Percentiles rank a stretch among this genome's conserved stretches.
Evolutionary conservation across 2,888 invertebrate genomes (phyloP).

Genomic region (Trimorus sp.): DNA sequence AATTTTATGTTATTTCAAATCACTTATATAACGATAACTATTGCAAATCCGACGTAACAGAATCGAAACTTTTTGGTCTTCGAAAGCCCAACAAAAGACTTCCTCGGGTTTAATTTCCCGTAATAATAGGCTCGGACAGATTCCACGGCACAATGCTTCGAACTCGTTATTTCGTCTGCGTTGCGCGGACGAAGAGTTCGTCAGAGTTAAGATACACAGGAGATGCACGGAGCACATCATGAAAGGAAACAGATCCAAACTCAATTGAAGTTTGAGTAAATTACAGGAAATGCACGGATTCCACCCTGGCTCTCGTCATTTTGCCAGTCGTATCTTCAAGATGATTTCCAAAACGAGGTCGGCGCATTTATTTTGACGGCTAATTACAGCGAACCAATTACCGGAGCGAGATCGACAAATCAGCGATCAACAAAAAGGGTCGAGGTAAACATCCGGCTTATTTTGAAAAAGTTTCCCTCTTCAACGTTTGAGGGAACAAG

Average conservation of each 20-base stretch:
- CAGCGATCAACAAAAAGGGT: not conserved
- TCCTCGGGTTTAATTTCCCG: too few species aligned
- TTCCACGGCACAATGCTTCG: too few species aligned
- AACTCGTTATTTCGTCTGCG: too few species aligned
- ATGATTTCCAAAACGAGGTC: slow-evolving; percentile 27
- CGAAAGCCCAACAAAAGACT: too few species aligned
- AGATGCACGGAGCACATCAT: slow-evolving; percentile 17
- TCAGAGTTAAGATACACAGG: slow-evolving; percentile 15
- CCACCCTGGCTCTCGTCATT: slow-evolving; percentile 15
- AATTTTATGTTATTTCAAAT: too few species aligned
- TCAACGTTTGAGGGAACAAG: too few species aligned
- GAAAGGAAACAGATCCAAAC: slow-evolving; percentile 32
- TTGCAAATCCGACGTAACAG: too few species aligned
- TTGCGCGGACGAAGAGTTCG: not conserved
- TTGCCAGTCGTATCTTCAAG: slow-evolving; percentile 14
- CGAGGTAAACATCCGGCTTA: not conserved
- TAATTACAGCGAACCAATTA: slow-evolving; percentile 28
- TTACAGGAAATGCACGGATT: slow-evolving; percentile 34
- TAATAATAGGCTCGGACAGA: too few species aligned
- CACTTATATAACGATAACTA: too few species aligned
- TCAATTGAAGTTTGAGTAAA: slow-evolving; percentile 43
- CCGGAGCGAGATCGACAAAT: not conserved
- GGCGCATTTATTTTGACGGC: slow-evolving; percentile 25
- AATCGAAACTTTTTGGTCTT: too few species aligned
- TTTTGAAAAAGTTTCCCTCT: too few species aligned